Evolutionary conservation across 2,113 vertebrate species (phyloP).

Genomic region (Spermophilus dauricus): DNA sequence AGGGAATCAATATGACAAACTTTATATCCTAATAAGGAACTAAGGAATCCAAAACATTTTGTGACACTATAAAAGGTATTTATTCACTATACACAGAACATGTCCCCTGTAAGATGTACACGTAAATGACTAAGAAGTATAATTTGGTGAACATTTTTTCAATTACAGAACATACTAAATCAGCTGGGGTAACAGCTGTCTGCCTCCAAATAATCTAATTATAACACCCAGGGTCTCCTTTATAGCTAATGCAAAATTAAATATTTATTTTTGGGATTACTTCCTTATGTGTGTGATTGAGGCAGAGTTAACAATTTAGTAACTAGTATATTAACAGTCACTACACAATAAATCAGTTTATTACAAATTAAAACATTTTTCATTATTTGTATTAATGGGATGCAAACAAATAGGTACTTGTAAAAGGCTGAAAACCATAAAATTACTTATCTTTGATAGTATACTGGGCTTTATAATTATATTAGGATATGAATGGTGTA

Average conservation of each 20-base stretch:
- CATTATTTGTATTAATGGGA: slow-evolving; percentile 76
- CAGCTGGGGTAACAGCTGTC: slow-evolving; percentile 74
- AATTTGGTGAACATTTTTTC: slow-evolving; percentile 80
- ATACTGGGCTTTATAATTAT: slow-evolving; percentile 68
- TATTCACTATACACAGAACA: slow-evolving; percentile 82
- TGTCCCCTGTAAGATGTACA: slow-evolving; percentile 82
- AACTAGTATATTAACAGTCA: slow-evolving; percentile 78
- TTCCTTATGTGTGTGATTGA: slow-evolving; percentile 64
- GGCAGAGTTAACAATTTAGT: slow-evolving; percentile 77
- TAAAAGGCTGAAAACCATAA: slow-evolving; percentile 72
- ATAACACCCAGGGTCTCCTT: slow-evolving; percentile 80
- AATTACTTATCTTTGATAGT: slow-evolving; percentile 76
- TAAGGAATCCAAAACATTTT: slow-evolving; percentile 80
- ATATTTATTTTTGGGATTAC: slow-evolving; percentile 59
- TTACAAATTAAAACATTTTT: slow-evolving; percentile 73
- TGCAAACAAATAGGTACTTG: slow-evolving; percentile 77
- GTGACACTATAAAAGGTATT: slow-evolving; percentile 82
- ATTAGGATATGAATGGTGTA: slow-evolving; percentile 61
- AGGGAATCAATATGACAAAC: slow-evolving; percentile 61
- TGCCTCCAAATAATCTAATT: slow-evolving; percentile 80
- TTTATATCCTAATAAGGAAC: slow-evolving; percentile 77
- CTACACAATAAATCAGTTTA: slow-evolving; percentile 76
- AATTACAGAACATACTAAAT: slow-evolving; percentile 82
- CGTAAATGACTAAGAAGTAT: slow-evolving; percentile 79
- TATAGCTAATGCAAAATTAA: slow-evolving; percentile 73